These are phyloP conservation scores for Galemys pyrenaicus DNA, from an alignment of 2,113 vertebrate species.

Conservation along the genomic window DNA sequence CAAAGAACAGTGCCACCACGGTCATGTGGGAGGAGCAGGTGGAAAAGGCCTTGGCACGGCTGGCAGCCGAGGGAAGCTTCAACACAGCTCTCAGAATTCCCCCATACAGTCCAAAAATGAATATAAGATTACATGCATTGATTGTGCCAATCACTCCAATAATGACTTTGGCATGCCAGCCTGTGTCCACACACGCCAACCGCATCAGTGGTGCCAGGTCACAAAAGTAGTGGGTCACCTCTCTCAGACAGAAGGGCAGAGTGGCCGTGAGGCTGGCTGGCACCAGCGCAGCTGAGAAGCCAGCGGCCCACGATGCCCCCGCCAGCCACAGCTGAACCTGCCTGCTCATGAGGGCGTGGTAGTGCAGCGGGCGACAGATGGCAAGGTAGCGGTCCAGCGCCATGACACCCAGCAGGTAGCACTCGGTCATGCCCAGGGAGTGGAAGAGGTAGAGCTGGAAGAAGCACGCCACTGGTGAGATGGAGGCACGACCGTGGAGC, in stretches of 20 bases:
- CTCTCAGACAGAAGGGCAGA: constrained; percentile 57
- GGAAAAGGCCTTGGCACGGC: constrained; percentile 55
- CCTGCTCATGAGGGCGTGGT: constrained; percentile 52
- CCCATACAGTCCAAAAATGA: constrained; percentile 56
- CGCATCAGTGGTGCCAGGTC: constrained; percentile 73
- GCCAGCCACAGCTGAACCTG: neutral
- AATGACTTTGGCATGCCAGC: constrained; percentile 7
- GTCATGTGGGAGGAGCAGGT: constrained; percentile 62
- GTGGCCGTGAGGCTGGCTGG: neutral
- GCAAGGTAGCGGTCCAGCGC: constrained; percentile 75
- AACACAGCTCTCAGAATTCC: constrained; percentile 46
- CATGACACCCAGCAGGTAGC: constrained; percentile 68
- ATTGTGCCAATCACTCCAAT: constrained; percentile 56
- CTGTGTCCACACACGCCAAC: constrained; percentile 61
- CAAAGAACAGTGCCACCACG: constrained; percentile 55
- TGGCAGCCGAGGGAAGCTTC: constrained; percentile 40
- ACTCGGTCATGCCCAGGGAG: constrained; percentile 66
- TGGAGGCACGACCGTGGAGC: neutral
- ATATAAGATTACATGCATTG: constrained; percentile 29
- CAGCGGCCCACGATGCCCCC: neutral
- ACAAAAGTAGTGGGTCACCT: constrained; percentile 79
- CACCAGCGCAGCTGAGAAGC: constrained; percentile 45
- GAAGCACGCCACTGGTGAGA: constrained; percentile 33
- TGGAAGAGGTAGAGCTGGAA: constrained; percentile 66
- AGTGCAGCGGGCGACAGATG: constrained; percentile 72